phyloP scores from a whole-genome alignment of 1,140 invertebrate genomes.

The Anoplolepis gracilipes region DNA sequence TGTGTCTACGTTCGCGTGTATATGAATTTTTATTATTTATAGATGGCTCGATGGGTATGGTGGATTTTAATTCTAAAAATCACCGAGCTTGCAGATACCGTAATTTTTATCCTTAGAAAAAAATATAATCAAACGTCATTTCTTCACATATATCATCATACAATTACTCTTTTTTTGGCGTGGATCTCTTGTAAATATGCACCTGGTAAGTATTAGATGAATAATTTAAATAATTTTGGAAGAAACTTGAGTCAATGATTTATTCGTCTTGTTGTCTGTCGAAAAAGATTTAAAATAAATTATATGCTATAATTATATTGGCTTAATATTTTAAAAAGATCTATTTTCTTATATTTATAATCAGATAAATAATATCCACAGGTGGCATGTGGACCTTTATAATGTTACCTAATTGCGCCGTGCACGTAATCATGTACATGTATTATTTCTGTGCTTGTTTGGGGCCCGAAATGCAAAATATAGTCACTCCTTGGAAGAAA shows the following conservation, averaged over 20 bases:
- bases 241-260: background rate
- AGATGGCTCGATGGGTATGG: slow-evolving; percentile 83
- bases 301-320: background rate
- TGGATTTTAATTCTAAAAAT: slow-evolving; percentile 85
- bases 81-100: slow-evolving; percentile 84
- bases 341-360: background rate
- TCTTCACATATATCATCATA: slow-evolving; percentile 91
- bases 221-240: background rate
- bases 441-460: slow-evolving; percentile 90
- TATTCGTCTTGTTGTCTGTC: background rate
- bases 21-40: slow-evolving; percentile 34
- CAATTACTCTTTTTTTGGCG: slow-evolving; percentile 88
- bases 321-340: background rate
- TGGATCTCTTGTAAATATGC: slow-evolving; percentile 91
- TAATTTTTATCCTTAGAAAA: slow-evolving; percentile 91
- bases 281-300: background rate
- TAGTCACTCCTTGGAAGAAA: slow-evolving; percentile 95
- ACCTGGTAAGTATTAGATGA: slow-evolving; percentile 84
- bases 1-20: background rate
- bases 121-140: slow-evolving; percentile 91
- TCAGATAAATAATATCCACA: slow-evolving; percentile 53
- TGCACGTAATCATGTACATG: slow-evolving; percentile 89
- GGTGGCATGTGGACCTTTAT: slow-evolving; percentile 84
- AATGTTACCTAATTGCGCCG: slow-evolving; percentile 87
- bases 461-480: slow-evolving; percentile 92